These are phyloP conservation scores for Solen grandis DNA, from an alignment of 1,140 invertebrate species.

Conservation along the genomic window DNA sequence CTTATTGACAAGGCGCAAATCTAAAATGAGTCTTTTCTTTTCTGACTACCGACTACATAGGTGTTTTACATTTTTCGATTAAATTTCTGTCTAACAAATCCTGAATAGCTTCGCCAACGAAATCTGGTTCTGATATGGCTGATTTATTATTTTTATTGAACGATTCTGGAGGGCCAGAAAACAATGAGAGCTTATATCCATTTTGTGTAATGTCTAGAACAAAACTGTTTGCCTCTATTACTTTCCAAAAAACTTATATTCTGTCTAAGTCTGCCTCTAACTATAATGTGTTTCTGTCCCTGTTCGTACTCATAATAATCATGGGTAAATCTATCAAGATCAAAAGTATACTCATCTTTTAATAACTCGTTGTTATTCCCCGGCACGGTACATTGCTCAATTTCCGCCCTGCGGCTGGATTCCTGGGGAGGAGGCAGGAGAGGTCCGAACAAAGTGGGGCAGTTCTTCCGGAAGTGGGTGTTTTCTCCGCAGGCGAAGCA, in stretches of 20 bases:
- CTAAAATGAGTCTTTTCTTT: slow-evolving; percentile 30
- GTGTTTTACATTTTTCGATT: slow-evolving; percentile 1
- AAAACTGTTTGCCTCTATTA: slow-evolving; percentile 9
- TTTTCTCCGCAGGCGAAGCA: neutral
- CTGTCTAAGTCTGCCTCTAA: slow-evolving; percentile 4
- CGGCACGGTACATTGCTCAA: neutral
- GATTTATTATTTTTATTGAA: slow-evolving; percentile 27
- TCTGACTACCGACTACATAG: slow-evolving; percentile 3
- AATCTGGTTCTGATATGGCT: neutral
- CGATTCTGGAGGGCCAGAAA: neutral
- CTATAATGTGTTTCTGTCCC: slow-evolving; percentile 34
- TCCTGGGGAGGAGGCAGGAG: neutral
- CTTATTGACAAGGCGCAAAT: slow-evolving; percentile 27
- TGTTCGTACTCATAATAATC: slow-evolving; percentile 36
- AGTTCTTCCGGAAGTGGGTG: neutral
- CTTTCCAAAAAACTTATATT: slow-evolving; percentile 1
- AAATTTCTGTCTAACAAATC: slow-evolving; percentile 36
- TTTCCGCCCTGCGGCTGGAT: neutral
- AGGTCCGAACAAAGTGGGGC: neutral
- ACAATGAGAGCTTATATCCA: slow-evolving; percentile 39
- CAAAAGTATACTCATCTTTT: slow-evolving; percentile 8
- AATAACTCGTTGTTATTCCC: neutral
- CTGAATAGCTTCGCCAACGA: slow-evolving; percentile 19
- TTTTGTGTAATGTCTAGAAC: slow-evolving; percentile 27
- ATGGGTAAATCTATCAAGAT: slow-evolving; percentile 22